Base-by-base conservation (phyloP, 2,888 invertebrate genomes). In the Sarcophaga subvicina region DNA sequence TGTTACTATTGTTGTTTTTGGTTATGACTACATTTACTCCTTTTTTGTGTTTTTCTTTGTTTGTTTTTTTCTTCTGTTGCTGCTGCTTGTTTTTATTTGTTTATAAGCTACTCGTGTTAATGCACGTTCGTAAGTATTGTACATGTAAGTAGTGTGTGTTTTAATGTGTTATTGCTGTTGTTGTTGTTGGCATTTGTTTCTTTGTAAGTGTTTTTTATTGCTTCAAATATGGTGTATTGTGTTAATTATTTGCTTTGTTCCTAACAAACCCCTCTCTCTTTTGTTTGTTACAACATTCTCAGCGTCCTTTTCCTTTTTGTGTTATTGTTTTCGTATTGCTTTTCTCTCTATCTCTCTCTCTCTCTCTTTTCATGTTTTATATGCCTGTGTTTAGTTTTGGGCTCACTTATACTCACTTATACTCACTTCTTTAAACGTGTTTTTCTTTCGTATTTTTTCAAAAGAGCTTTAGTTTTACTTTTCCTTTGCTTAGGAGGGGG, bases 181-280 rank as follows among this genome's bases (percentile, higher is more conserved):
- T 14, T 76, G 70, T 70, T 72, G 80, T 37, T 37, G 37, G 37
- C 17, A 14, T 54, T 54, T 54, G 4, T 11, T 49, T 73, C 22
- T 75, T 75, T 37, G 63, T 75, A 64, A 72, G 37, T 27, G 25
- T 67, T 83, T 80, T 37, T 87, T 87, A 84, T 87, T 84, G 78
- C 79, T 81, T 79, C 66, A 87, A 84, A 84, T 84, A 79, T 87
- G 71, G 70, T 84, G 78, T 83, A 79, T 81, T 87, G 80, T 84
- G 84, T 87, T 87, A 87, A 87, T 87, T 87, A 87, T 87, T 87
- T 87, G 78, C 81, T 84, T 79, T 80, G 12, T 54, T 54, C 54
- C 37, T 27, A 10, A 10, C 20, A 17, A 37, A 37, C 27, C 45
- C 45, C 45, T 20, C 14, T n/a, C 11, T 14, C 54, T 79, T 45